phyloP scores from a whole-genome alignment of 1,140 invertebrate genomes.

The Pogonomyrmex californicus region DNA sequence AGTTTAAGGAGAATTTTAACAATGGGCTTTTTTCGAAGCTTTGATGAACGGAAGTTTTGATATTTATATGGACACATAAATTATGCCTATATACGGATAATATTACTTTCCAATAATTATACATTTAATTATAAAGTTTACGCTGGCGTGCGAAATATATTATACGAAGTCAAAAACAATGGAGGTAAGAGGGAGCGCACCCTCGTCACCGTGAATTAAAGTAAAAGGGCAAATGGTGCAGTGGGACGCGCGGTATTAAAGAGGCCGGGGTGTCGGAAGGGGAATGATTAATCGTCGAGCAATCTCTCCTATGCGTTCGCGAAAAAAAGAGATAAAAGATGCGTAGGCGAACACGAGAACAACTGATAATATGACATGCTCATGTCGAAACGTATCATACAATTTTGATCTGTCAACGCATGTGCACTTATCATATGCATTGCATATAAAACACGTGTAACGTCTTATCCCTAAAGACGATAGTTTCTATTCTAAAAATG shows the following conservation, averaged over 20 bases:
- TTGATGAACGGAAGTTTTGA: background rate
- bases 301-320: conserved; percentile 42
- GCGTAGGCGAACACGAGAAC: conserved; percentile 6
- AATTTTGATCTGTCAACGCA: conserved; percentile 8
- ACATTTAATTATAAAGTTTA: conserved; percentile 33
- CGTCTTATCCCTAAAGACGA: background rate
- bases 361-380: conserved; percentile 13
- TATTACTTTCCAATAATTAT: conserved; percentile 17
- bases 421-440: conserved; percentile 13
- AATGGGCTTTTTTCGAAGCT: background rate
- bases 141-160: conserved; percentile 20
- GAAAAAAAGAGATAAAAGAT: background rate
- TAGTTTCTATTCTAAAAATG: background rate
- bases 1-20: background rate
- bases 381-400: conserved; percentile 25
- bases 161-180: conserved; percentile 26
- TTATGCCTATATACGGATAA: background rate
- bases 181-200: conserved; percentile 39
- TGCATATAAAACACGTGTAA: background rate
- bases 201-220: conserved; percentile 67
- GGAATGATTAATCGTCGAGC: conserved; percentile 75
- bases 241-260: conserved; percentile 77
- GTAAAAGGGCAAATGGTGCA: conserved; percentile 72
- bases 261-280: conserved; percentile 67
- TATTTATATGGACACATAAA: conserved; percentile 17